Conservation (phyloP, 2,797 vertebrate genomes). For the Alectoris magna region DNA sequence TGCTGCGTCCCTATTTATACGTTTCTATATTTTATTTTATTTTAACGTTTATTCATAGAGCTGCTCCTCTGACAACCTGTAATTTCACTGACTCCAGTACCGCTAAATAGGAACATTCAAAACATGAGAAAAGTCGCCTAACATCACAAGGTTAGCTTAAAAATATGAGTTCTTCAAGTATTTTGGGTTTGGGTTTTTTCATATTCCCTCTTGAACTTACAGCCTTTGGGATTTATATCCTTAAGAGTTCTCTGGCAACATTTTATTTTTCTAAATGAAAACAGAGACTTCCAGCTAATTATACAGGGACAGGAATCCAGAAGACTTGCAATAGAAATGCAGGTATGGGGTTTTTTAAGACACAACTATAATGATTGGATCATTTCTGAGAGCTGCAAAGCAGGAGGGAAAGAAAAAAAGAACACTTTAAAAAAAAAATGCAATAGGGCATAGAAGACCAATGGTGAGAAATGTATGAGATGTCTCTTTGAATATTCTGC, state of each 20-base stretch:
- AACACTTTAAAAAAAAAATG: neutral
- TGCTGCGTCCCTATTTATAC: neutral
- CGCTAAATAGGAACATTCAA: neutral
- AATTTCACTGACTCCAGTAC: neutral
- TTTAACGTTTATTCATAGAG: neutral
- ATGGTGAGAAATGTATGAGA: neutral
- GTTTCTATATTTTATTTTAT: neutral
- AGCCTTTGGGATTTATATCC: neutral
- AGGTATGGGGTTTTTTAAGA: neutral
- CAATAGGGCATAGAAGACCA: neutral
- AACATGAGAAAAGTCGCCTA: neutral
- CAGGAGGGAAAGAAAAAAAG: neutral
- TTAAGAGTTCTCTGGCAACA: neutral
- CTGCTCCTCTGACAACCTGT: neutral
- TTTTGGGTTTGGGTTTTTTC: fast-evolving
- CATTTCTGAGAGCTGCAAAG: neutral
- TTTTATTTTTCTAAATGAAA: neutral
- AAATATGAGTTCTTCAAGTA: neutral
- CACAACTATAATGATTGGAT: neutral
- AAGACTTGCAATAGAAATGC: neutral
- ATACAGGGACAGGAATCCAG: neutral
- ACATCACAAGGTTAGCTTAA: neutral
- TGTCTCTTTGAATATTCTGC: neutral
- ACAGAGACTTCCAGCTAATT: neutral
- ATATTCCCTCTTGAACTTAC: neutral